Base-by-base conservation (phyloP, 1,140 invertebrate species). In the Diabrotica virgifera region DNA sequence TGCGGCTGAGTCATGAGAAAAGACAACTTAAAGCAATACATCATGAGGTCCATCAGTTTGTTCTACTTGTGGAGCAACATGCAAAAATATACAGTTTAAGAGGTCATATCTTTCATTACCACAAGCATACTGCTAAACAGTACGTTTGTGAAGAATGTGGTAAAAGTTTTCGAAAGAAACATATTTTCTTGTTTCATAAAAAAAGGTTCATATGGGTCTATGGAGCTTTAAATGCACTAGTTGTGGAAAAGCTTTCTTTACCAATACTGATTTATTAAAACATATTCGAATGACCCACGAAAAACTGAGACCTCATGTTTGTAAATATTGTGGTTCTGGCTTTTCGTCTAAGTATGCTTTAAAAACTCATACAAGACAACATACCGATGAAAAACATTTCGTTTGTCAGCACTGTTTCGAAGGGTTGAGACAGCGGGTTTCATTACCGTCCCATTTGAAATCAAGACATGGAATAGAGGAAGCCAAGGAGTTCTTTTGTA, bases 241-340 rank as follows among this genome's bases (percentile, higher is more conserved):
- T 46, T 71, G 72, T 58, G 70, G 72, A 6, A 75, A 75, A 62
- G 58, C 57, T 5, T 75, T 73, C 63, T 75, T 71, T 60, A 61
- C 66, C 14, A 67, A 66, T 38, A 38, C 64, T 62, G 67, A 72
- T 61, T 53, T 75, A 14, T 72, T 65, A 40, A 72, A 65, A 11
- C 73, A 75, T 50, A 68, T 75, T 8, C 70, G 67, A 37, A 75
- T 74, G 73, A 73, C 71, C 5, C 73, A 75, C 52, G 67, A 69
- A 63, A 69, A 72, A 64, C 24, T 24, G 24, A 24, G 24, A 24
- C 24, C 24, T 4, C 24, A 24, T 24, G 24, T 24, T 24, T 24
- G 14, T 73, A 13, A 60, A 72, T 35, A 70, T 72, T 11, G 69
- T 74, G 38, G 64, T 69, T 36, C 74, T 72, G 38, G 65, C 69